Base-by-base conservation (phyloP, 1,140 invertebrate species). In the Drosophila funebris region DNA sequence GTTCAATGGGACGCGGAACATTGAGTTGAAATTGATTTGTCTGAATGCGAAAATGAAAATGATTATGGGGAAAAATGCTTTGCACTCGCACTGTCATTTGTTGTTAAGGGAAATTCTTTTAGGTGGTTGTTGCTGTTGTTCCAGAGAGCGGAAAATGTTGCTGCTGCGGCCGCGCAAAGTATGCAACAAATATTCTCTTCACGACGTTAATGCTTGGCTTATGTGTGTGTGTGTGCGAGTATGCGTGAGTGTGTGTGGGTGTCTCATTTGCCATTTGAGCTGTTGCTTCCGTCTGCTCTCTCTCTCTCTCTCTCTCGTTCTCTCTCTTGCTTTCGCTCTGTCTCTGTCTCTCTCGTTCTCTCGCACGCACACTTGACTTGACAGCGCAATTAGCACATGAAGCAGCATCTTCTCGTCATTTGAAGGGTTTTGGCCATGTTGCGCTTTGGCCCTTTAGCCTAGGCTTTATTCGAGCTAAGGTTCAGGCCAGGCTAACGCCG, bases 381-480 rank as follows among this genome's bases (percentile, higher is more conserved):
- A 88, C 83, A 87, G 78, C 78, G 83, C 83, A 88, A 87, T 87
- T 87, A 87, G 83, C 83, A 87, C 83, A 87, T 88, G 78, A 87
- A 88, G 83, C 82, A 87, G 78, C 83, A 83, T 78, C 78, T 87
- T 82, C 82, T 87, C 74, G 46, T 62, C 82, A 63, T 69, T 78
- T 87, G 33, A 87, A 87, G 82, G 74, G 82, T 68, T 70, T 57
- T 72, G 66, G 73, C 63, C 64, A 68, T 53, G 72, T 63, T 70
- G 78, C 67, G 62, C 24, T 52, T 44, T 53, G 46, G 63, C 72
- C 61, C 81, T 56, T 67, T 73, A 53, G 69, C 39, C 70, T 58
- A 50, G 7, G 50, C 64, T 18, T 53, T 37, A 41, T 56, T 14
- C 52, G 43, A 11, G 31, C 11, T 27, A n/a, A 50, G 56, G 39